Conservation (phyloP, 1,140 invertebrate genomes). For the Sinella curviseta region DNA sequence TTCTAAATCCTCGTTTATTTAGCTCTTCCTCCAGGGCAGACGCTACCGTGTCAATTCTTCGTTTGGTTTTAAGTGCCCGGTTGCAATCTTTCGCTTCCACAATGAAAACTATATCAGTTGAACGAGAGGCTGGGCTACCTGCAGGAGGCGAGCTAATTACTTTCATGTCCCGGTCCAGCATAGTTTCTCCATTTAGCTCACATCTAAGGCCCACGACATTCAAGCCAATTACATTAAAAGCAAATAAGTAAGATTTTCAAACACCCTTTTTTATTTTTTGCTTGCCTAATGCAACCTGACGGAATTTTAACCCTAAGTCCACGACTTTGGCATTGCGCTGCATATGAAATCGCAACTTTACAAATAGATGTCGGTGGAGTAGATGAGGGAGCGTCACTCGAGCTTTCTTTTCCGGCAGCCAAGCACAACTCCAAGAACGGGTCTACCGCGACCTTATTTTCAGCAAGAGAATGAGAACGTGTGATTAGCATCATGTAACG, state of each 20-base stretch:
- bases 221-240: constrained; percentile 4
- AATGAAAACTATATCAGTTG: constrained; percentile 82
- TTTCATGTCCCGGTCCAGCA: constrained; percentile 68
- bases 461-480: too few relatives aligned
- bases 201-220: too few relatives aligned
- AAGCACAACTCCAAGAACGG: constrained; percentile 67
- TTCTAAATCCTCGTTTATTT: constrained; percentile 60
- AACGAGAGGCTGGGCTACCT: constrained; percentile 61
- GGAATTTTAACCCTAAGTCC: constrained; percentile 77
- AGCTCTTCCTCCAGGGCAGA: constrained; percentile 69
- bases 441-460: constrained; percentile 63
- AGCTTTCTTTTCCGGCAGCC: constrained; percentile 53
- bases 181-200: constrained; percentile 61
- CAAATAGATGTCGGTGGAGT: constrained; percentile 63
- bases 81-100: constrained; percentile 84
- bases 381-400: not conserved
- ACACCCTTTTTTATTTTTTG: too few relatives aligned
- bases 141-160: constrained; percentile 55
- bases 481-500: too few relatives aligned
- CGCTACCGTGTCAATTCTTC: constrained; percentile 68
- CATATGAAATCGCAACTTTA: constrained; percentile 73
- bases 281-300: constrained; percentile 72
- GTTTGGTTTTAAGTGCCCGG: constrained; percentile 62
- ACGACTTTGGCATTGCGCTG: constrained; percentile 69
- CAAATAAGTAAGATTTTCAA: not conserved